Evolutionary conservation across 1,140 invertebrate genomes (phyloP), one percentile per base, ranked within the genome.

Genomic region (Hyles euphorbiae): DNA sequence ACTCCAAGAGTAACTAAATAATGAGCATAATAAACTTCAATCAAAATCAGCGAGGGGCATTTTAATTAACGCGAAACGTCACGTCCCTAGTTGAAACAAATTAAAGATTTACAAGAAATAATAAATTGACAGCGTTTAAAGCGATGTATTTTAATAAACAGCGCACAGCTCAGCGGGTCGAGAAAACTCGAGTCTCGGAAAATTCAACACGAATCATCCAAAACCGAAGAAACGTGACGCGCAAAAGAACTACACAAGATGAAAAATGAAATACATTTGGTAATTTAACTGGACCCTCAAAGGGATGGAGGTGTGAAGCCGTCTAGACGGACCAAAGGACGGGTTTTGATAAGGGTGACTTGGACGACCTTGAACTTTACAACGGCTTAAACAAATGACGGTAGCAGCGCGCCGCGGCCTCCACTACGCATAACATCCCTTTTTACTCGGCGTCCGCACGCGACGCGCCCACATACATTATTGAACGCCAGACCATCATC

Each of bases 301-400:
- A 83, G 74, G 82, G 78, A 78, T 79, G 72, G 72, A 83, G 83
- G 83, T 87, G 84, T 78, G 79, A 78, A 76, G 65, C 68, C 76
- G 84, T 87, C 84, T 88, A 88, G 84, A 88, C 84, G 79, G 74
- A 70, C 80, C 83, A 72, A 79, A 80, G 68, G 73, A 80, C 74
- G 74, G 74, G 69, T 76, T 72, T 77, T 86, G 79, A 82, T 79
- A 79, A 83, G 81, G 81, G 82, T 80, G 73, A 72, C 69, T 68
- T 69, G 65, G 70, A 63, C 73, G 82, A 65, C 85, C 85, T 86
- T 88, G 85, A 88, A 86, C 85, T 86, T 79, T 73, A 60, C 63
- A 76, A 76, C 73, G 71, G 75, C 81, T 87, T 81, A 80, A 81
- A 84, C 78, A 84, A 87, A 86, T 86, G 78, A 86, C 68, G 65